Percentiles rank a stretch among this genome's conserved stretches.
Evolutionary conservation across 2,113 vertebrate species (phyloP).

Genomic region (Pelobates fuscus): DNA sequence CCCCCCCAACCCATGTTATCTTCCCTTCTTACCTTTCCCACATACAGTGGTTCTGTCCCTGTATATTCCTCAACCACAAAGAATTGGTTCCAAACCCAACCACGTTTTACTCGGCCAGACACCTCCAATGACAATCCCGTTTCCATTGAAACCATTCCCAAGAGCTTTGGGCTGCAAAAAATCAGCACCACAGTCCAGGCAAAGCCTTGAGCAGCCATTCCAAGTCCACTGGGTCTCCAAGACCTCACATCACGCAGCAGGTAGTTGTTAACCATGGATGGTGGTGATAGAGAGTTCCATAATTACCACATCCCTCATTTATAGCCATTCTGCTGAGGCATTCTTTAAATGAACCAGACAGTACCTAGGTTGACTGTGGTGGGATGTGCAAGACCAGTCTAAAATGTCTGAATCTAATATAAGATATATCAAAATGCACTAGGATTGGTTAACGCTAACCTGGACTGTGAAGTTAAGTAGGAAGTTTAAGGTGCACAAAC

Average conservation of each 20-base stretch:
- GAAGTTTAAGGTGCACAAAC: too few species aligned
- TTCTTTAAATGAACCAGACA: not conserved
- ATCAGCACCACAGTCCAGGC: conserved; percentile 61
- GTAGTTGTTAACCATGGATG: conserved; percentile 20
- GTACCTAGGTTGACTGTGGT: not conserved
- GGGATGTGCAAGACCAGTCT: not conserved
- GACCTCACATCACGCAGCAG: not conserved
- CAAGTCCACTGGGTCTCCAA: conserved; percentile 10
- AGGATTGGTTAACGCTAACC: not conserved
- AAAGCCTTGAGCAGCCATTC: conserved; percentile 56
- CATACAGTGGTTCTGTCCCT: conserved; percentile 92
- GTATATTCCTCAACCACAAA: conserved; percentile 99
- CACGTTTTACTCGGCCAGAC: conserved; percentile 89
- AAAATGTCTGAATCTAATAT: not conserved
- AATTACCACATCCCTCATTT: not conserved
- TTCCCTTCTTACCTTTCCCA: conserved; percentile 87
- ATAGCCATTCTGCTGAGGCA: not conserved
- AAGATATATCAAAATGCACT: not conserved
- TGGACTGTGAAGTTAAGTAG: too few species aligned
- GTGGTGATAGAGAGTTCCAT: not conserved
- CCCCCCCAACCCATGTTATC: not conserved
- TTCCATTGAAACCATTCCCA: conserved; percentile 47
- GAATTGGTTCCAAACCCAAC: conserved; percentile 99
- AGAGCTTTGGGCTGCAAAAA: conserved; percentile 55
- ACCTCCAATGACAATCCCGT: conserved; percentile 32